phyloP scores from a whole-genome alignment of 2,113 vertebrate species.

The Podilymbus podiceps region DNA sequence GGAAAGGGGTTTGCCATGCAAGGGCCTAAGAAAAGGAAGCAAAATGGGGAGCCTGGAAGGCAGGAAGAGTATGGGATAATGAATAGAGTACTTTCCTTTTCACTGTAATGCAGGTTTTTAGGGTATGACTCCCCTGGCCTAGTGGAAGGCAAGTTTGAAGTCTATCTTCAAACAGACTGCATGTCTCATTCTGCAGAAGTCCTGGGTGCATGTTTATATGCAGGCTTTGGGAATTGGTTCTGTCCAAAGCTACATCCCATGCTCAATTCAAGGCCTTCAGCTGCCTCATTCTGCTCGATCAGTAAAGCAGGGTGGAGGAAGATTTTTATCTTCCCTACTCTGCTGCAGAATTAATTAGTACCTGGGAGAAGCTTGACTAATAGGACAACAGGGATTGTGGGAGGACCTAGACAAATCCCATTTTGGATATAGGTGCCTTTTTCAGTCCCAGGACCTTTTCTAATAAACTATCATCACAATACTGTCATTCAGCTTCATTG shows the following conservation, averaged over 20 bases:
- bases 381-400: neutral
- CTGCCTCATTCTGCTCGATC: neutral
- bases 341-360: neutral
- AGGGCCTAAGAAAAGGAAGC: neutral
- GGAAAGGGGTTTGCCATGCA: neutral
- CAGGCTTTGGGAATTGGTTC: neutral
- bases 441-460: neutral
- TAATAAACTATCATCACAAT: neutral
- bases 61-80: neutral
- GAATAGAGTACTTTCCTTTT: neutral
- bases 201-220: neutral
- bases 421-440: neutral
- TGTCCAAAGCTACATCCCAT: neutral
- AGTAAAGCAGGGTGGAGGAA: neutral
- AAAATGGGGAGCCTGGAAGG: neutral
- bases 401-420: neutral
- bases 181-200: neutral
- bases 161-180: neutral
- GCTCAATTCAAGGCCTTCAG: neutral
- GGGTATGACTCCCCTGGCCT: too few relatives aligned
- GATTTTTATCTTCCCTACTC: neutral
- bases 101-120: too few relatives aligned
- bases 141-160: neutral
- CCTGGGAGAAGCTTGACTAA: neutral
- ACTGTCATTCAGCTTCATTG: neutral